phyloP scores from a whole-genome alignment of 37 sponge, comb jelly and placozoan genomes.

The Oopsacas minuta region DNA sequence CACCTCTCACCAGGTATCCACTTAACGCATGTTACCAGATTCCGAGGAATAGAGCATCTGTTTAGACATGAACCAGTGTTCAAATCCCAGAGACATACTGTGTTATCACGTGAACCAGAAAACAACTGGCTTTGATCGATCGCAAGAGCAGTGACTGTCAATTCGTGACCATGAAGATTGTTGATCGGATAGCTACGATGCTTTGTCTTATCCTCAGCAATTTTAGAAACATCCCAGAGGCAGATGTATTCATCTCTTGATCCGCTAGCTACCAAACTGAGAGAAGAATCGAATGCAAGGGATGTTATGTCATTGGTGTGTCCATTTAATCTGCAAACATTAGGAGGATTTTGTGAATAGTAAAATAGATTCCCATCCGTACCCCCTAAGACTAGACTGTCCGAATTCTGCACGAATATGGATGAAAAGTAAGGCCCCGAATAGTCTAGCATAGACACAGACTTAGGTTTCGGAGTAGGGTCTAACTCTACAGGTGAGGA shows the following conservation, averaged over 20 bases:
- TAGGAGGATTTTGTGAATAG: background rate
- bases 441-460: background rate
- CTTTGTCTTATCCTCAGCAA: background rate
- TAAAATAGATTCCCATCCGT: background rate
- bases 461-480: background rate
- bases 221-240: background rate
- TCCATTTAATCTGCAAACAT: background rate
- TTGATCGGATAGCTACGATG: background rate
- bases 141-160: conserved; percentile 5
- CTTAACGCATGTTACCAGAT: conserved; percentile 39
- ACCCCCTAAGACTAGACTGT: background rate
- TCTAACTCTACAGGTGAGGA: background rate
- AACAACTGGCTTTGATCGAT: conserved; percentile 25
- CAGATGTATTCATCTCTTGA: background rate
- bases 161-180: background rate
- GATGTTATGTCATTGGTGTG: background rate
- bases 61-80: conserved; percentile 20
- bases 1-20: conserved; percentile 39
- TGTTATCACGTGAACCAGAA: conserved; percentile 53
- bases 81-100: conserved; percentile 46
- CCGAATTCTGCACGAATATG: background rate
- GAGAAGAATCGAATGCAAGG: background rate
- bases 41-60: conserved; percentile 30
- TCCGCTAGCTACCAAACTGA: background rate
- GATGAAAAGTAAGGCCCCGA: background rate